Base-by-base conservation (phyloP, 1,140 invertebrate genomes). In the Drosophila miranda region DNA sequence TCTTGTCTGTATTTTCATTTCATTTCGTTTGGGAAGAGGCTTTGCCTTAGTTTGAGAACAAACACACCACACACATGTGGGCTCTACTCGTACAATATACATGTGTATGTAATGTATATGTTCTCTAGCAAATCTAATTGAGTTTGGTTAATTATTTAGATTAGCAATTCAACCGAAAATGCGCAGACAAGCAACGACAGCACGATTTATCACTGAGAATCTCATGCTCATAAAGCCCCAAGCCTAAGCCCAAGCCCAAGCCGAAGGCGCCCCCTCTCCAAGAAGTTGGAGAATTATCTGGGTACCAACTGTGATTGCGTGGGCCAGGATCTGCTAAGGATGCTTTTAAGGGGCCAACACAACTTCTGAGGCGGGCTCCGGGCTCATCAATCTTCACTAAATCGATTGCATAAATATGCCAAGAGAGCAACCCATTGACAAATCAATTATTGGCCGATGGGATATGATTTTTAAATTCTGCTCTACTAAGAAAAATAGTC, bases 121-220 rank as follows among this genome's bases (percentile, higher is more conserved):
- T 56, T 51, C 63, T 56, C 60, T 57, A 60, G 72, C 60, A 80
- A 67, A 77, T 77, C 81, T 81, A 86, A 81, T 81, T 84, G 81
- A 74, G 77, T 80, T 84, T 84, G 73, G 61, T 87, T 86, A 84
- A 84, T 84, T 84, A 81, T 84, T 84, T 77, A 81, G 78, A 81
- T 84, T 81, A 84, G 68, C 50, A 81, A 74, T 76, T 74, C 64
- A 48, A 59, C 61, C 60, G 45, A 70, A 79, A 64, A 11, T 38
- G 34, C 34, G 34, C 34, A 38, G 52, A 57, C 46, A 64, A 43
- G 68, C 62, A 66, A 54, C 63, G 41, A 70, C 45, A 49, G 53
- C 26, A 30, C 60, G 63, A 84, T 86, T 77, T 86, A 77, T 84
- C 77, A 74, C 52, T 53, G 30, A 11, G 30, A 34, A 34, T 34